Base-by-base conservation (phyloP, 1,140 invertebrate species). In the Sitobion miscanthi region DNA sequence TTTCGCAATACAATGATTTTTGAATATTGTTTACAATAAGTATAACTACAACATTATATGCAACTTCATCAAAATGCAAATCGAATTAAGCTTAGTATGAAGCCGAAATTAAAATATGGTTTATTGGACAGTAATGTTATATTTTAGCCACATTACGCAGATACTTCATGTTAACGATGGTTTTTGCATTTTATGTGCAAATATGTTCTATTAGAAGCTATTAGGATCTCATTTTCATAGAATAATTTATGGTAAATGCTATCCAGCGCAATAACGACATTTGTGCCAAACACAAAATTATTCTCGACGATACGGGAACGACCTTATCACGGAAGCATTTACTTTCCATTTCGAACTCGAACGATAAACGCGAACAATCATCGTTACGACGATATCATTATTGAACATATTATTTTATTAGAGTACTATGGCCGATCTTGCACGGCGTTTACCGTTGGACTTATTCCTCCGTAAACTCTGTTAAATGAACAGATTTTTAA, bases 201-300 rank as follows among this genome's bases (percentile, higher is more conserved):
- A 83, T 83, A 83, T 38, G 77, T 38, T 83, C 6, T 83, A 83
- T 83, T 83, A 21, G 35, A 83, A 38, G n/a, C 77, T 35, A 83
- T 38, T 83, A 83, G 35, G 8, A 38, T 83, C 77, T 38, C 35
- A 38, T 83, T 83, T 83, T 83, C 77, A 83, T 38, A 38, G 77
- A 83, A 83, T 83, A 38, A 83, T 83, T 83, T 83, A 83, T 83
- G 77, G 35, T 83, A 38, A 83, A 83, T 35, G 30, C 77, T 23
- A 38, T 25, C 62, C 62, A 14, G 30, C 2, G 0, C 23, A 69
- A 77, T 83, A 83, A 83, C 35, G 77, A 83, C 35, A 83, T 83
- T 38, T 23, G 8, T 35, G 77, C 77, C n/a, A 83, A 83, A 83
- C 77, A 83, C 35, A 83, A 38, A 35, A 62, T 20, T 83, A 77